Conservation (phyloP, 2,797 vertebrate genomes). For the Pogoniulus pusillus region DNA sequence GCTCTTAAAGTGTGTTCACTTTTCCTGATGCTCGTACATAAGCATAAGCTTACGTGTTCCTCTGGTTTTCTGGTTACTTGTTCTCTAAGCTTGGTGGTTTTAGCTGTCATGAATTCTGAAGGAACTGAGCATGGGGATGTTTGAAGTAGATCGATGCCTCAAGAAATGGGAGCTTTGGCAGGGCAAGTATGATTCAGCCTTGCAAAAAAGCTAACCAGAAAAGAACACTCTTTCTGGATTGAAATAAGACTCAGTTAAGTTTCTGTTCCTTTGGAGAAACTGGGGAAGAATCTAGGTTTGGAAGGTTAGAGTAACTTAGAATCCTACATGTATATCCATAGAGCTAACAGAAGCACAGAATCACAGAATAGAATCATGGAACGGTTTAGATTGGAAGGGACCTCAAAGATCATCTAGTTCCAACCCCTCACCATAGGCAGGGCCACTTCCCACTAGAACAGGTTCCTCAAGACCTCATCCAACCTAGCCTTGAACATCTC, state of each 20-base stretch:
- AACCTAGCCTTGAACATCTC: too few species aligned
- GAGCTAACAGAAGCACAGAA: background rate
- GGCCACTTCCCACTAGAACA: too few species aligned
- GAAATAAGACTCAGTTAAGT: background rate
- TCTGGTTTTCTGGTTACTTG: background rate
- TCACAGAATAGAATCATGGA: background rate
- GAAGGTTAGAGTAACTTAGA: background rate
- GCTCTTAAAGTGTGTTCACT: background rate
- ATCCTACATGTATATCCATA: fast-evolving
- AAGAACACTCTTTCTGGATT: background rate
- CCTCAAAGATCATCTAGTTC: background rate
- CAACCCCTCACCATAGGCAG: too few species aligned
- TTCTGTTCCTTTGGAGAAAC: background rate
- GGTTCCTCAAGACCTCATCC: too few species aligned
- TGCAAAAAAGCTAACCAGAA: background rate
- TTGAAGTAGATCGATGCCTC: background rate
- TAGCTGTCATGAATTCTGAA: background rate
- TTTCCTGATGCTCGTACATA: background rate
- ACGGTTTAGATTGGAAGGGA: too few species aligned
- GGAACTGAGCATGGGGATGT: background rate
- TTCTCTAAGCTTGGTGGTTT: background rate
- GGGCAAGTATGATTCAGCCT: background rate
- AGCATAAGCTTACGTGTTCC: background rate
- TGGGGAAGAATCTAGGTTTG: background rate
- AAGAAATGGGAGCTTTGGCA: background rate